Evolutionary conservation across 2,888 invertebrate genomes (phyloP).

Genomic region (Spisula solida): DNA sequence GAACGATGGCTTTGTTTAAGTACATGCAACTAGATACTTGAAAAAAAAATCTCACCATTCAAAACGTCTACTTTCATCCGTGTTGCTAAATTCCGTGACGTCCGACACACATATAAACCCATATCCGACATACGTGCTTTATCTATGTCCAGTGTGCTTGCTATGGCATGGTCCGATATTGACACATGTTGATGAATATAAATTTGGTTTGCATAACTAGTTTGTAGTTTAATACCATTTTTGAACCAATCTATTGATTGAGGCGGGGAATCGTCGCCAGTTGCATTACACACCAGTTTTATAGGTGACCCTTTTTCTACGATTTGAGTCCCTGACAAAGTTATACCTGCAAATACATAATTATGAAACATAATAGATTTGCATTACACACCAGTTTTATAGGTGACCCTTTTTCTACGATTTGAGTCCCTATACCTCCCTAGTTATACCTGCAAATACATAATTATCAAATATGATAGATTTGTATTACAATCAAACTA

Average conservation of each 20-base stretch:
- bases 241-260: slow-evolving; percentile 63
- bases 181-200: slow-evolving; percentile 71
- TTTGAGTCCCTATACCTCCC: no score
- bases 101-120: slow-evolving; percentile 76
- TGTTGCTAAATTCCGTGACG: slow-evolving; percentile 66
- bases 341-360: slow-evolving; percentile 47
- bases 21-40: no score
- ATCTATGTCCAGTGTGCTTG: slow-evolving; percentile 73
- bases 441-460: no score
- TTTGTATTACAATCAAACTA: no score
- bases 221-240: slow-evolving; percentile 54
- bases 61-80: slow-evolving; percentile 63
- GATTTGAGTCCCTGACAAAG: slow-evolving; percentile 56
- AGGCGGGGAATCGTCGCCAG: slow-evolving; percentile 42
- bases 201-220: slow-evolving; percentile 57
- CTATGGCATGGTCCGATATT: slow-evolving; percentile 66
- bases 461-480: no score
- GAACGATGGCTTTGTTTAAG: no score
- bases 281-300: slow-evolving; percentile 74
- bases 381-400: no score
- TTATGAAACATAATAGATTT: no score
- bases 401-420: no score
- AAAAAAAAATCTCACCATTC: slow-evolving; percentile 51
- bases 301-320: slow-evolving; percentile 69
- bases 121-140: slow-evolving; percentile 69